These are phyloP conservation scores for Porites lutea DNA, from an alignment of 64 coral and sea anemone genomes.

Conservation along the genomic window DNA sequence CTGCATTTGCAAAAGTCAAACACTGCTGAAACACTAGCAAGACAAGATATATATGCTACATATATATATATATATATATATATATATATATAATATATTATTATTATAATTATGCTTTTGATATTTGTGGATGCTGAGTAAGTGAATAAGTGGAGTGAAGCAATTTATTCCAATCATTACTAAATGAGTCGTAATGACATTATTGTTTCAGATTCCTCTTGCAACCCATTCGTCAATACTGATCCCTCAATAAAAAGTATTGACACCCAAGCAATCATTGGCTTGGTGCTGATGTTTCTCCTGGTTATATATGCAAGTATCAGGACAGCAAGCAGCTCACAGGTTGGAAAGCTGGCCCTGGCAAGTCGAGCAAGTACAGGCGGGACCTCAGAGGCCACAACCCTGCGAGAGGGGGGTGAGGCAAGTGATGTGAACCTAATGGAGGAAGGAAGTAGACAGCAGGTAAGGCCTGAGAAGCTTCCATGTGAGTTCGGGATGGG, in stretches of 20 bases:
- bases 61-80: no score
- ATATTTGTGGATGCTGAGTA: no score
- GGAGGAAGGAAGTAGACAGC: slow-evolving; percentile 45
- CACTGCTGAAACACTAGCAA: no score
- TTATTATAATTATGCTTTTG: no score
- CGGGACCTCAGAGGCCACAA: slow-evolving; percentile 10
- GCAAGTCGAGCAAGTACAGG: not conserved
- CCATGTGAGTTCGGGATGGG: no score
- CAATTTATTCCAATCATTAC: no score
- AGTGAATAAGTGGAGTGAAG: no score
- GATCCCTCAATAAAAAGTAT: slow-evolving; percentile 43
- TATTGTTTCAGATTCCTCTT: slow-evolving; percentile 27
- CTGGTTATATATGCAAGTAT: slow-evolving; percentile 92
- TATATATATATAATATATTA: no score
- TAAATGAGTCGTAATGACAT: not conserved
- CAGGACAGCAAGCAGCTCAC: slow-evolving; percentile 81
- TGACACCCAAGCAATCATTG: slow-evolving; percentile 85
- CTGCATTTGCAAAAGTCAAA: no score
- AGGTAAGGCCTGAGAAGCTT: not conserved
- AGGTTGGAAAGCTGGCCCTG: slow-evolving; percentile 74
- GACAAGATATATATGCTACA: no score
- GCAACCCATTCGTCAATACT: slow-evolving; percentile 55
- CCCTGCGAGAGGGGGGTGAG: slow-evolving; percentile 26
- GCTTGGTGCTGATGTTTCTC: slow-evolving; percentile 85
- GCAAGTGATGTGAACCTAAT: slow-evolving; percentile 70